These are phyloP conservation scores for Rattus rattus DNA, from an alignment of 2,113 vertebrate genomes.

Conservation along the genomic window DNA sequence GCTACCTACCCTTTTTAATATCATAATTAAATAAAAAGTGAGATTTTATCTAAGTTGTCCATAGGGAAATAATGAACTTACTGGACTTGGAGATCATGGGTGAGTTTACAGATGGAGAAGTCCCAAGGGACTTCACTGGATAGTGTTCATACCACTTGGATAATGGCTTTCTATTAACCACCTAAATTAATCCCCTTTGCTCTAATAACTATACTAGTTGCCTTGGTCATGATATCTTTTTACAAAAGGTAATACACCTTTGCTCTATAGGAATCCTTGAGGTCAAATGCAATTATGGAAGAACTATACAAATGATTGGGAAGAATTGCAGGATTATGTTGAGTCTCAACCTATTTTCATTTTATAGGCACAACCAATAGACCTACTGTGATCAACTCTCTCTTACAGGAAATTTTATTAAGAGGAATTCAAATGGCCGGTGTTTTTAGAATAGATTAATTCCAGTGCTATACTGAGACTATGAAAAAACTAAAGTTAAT, in stretches of 20 bases:
- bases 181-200: not conserved
- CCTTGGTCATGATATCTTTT: too few species aligned
- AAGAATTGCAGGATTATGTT: not conserved
- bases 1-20: not conserved
- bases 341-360: not conserved
- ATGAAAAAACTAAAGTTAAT: not conserved
- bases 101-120: not conserved
- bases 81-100: not conserved
- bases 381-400: not conserved
- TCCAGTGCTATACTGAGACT: not conserved
- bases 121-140: not conserved
- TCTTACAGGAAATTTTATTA: too few species aligned
- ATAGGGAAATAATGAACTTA: not conserved
- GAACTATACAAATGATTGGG: not conserved
- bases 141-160: not conserved
- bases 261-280: not conserved
- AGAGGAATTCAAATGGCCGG: not conserved
- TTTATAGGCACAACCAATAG: not conserved
- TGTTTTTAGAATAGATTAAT: not conserved
- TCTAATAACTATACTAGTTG: too few species aligned
- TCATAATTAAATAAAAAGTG: not conserved
- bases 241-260: not conserved
- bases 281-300: not conserved
- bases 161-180: not conserved
- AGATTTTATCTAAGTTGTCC: not conserved